Base-by-base conservation (phyloP, 2,888 invertebrate species). In the Agonopterix arenella region DNA sequence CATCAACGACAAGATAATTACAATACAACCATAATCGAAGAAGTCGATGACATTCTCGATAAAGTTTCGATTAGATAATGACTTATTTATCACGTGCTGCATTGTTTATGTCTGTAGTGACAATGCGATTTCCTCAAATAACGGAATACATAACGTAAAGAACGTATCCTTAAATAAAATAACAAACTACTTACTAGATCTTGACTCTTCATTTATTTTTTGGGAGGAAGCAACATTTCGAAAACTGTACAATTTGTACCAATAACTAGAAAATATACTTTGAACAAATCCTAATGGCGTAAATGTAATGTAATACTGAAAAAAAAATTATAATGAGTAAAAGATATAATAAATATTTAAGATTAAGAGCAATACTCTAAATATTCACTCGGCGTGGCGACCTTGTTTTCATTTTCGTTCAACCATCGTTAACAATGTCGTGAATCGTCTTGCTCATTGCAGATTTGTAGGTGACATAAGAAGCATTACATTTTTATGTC, bases 381-480 rank as follows among this genome's bases (percentile, higher is more conserved):
- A 86, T 84, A 78, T 68, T 65, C 76, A 80, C 58, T 55, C 65
- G 68, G 77, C 82, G 82, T 83, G 74, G 64, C 83, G 85, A 76
- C 86, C 85, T 86, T 84, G 84, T 77, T 84, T 85, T 85, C 84
- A 63, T 73, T 86, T 86, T 86, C 84, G 70, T 84, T 84, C 61
- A 59, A 59, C 52, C 59, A 56, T 64, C 58, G 52, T 56, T 48
- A 54, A 55, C 53, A 52, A 55, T 53, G 58, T 56, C 63, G 57
- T 61, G 61, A 62, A 58, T 58, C 28, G 28, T 68, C 65, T 67
- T 62, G 67, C 60, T 70, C 61, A 69, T 67, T 72, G 61, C 59
- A 57, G 52, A 61, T 60, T 60, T 63, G 68, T 61, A 63, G 68
- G 61, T 81, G 73, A 78, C 70, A 81, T 68, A 74, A 76, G 60